phyloP scores from a whole-genome alignment of 2,888 invertebrate species.

The Osedax fenrisi region DNA sequence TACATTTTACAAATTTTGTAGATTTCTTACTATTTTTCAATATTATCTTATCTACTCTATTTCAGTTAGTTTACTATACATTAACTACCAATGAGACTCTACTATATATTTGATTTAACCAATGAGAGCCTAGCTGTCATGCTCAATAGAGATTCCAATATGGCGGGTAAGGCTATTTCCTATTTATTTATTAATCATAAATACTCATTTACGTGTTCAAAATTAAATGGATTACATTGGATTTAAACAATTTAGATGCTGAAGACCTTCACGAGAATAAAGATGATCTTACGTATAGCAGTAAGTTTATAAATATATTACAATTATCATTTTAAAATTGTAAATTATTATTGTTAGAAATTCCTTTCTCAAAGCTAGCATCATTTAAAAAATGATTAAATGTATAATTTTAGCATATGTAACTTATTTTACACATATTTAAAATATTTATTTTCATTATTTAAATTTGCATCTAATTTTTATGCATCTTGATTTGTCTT shows the following conservation, averaged over 20 bases:
- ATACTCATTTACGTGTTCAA: background rate
- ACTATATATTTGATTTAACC: constrained; percentile 15
- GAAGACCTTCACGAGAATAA: background rate
- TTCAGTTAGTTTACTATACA: background rate
- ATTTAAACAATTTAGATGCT: background rate
- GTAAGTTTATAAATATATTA: background rate
- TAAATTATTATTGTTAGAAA: background rate
- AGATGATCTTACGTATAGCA: background rate
- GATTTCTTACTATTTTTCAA: no score
- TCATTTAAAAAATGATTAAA: background rate
- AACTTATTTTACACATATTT: background rate
- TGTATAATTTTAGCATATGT: background rate
- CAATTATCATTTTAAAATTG: background rate
- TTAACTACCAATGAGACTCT: background rate
- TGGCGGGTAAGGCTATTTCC: constrained; percentile 20
- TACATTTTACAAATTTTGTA: no score
- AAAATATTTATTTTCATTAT: no score
- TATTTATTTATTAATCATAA: constrained; percentile 1
- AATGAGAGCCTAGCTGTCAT: constrained; percentile 10
- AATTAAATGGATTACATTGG: background rate
- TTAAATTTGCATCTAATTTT: no score
- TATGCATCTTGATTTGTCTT: no score
- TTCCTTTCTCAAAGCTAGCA: background rate
- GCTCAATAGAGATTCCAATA: constrained; percentile 12
- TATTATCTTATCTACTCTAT: background rate